These are phyloP conservation scores for Psephotus haematonotus DNA, from an alignment of 2,113 vertebrate genomes.

Conservation along the genomic window DNA sequence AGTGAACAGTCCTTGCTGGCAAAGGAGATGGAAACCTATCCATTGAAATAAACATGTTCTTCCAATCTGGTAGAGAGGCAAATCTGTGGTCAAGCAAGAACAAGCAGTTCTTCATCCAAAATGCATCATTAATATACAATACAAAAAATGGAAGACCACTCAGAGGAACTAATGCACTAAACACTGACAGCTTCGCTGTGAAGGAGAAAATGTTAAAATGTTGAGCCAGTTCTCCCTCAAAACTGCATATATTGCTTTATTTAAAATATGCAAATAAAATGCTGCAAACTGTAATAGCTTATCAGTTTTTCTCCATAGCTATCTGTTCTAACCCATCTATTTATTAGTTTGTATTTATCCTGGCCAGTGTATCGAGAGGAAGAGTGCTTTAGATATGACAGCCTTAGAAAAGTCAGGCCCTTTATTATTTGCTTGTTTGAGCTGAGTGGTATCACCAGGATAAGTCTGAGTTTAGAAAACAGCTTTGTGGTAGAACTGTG, in stretches of 20 bases:
- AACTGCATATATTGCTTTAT: not conserved
- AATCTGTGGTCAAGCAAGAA: not conserved
- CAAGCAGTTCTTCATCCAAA: not conserved
- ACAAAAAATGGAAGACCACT: not conserved
- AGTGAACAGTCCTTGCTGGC: not conserved
- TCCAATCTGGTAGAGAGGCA: not conserved
- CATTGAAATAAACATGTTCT: not conserved
- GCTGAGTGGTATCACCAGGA: not conserved
- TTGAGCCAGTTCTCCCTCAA: not conserved
- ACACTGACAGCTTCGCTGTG: not conserved
- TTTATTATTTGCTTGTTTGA: not conserved
- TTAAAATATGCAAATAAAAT: not conserved
- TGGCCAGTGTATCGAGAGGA: not conserved
- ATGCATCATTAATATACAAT: not conserved
- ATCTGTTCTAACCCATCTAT: not conserved
- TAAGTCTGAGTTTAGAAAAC: not conserved
- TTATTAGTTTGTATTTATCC: not conserved
- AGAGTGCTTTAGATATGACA: not conserved
- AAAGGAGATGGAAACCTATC: not conserved
- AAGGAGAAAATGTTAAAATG: not conserved
- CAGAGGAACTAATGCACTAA: not conserved
- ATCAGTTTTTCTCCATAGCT: not conserved
- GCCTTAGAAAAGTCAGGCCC: not conserved
- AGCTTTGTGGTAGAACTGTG: not conserved
- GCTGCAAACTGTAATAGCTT: not conserved